phyloP scores from a whole-genome alignment of 2,888 invertebrate species.

The Orchesellides sinensis region DNA sequence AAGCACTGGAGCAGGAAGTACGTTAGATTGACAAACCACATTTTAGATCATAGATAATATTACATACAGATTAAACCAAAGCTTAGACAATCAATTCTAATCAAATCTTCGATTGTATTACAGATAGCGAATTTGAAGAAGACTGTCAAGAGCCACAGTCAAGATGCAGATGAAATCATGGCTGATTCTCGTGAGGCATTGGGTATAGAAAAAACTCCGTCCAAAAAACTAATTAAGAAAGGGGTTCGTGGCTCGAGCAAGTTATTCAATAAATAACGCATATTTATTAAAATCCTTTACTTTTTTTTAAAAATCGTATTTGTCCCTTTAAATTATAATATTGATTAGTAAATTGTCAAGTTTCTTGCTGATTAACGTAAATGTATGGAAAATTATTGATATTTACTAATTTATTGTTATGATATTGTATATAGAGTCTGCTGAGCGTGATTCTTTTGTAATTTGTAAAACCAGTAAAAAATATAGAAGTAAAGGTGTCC shows the following conservation, averaged over 20 bases:
- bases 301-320: too few relatives aligned
- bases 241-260: constrained; percentile 69
- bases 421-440: too few relatives aligned
- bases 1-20: constrained; percentile 92
- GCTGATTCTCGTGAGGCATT: constrained; percentile 84
- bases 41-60: not conserved
- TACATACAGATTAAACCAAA: not conserved
- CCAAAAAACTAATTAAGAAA: constrained; percentile 80
- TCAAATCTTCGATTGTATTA: constrained; percentile 13
- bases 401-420: too few relatives aligned
- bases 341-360: too few relatives aligned
- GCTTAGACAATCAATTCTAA: not conserved
- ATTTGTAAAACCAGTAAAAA: too few relatives aligned
- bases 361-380: too few relatives aligned
- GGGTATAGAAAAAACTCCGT: constrained; percentile 77
- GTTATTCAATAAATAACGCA: constrained; percentile 66
- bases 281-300: not conserved
- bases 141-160: constrained; percentile 86
- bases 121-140: constrained; percentile 93
- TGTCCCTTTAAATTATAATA: too few relatives aligned
- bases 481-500: too few relatives aligned
- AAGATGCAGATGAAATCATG: constrained; percentile 87
- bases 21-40: constrained; percentile 65
- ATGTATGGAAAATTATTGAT: too few relatives aligned
- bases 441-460: too few relatives aligned